phyloP scores from a whole-genome alignment of 2,113 vertebrate genomes.

The Psophia crepitans region DNA sequence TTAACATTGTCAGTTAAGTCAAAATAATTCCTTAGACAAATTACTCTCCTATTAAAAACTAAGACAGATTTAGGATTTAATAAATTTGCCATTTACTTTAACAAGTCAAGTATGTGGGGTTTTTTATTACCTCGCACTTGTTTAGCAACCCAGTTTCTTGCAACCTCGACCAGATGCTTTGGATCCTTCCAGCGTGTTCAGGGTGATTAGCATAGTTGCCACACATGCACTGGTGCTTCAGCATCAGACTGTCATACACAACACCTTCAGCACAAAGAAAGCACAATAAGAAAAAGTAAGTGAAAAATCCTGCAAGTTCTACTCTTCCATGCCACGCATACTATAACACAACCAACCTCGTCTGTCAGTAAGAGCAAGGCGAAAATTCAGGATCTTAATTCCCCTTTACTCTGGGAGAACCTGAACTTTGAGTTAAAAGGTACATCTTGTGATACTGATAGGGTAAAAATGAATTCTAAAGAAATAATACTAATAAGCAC shows the following conservation, averaged over 20 bases:
- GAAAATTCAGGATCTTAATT: not conserved
- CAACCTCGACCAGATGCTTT: conserved; percentile 84
- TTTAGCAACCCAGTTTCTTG: conserved; percentile 80
- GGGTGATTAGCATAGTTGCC: conserved; percentile 77
- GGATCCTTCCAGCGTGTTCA: conserved; percentile 79
- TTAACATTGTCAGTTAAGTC: not conserved
- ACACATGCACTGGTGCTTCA: conserved; percentile 83
- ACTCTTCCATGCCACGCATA: not conserved
- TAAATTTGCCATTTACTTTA: not conserved
- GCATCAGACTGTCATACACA: conserved; percentile 79
- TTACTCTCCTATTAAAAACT: not conserved
- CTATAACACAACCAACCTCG: not conserved
- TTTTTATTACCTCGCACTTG: conserved; percentile 80
- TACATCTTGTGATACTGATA: not conserved
- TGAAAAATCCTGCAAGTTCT: not conserved
- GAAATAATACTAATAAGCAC: not conserved
- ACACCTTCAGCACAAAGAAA: conserved; percentile 71
- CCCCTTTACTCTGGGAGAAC: not conserved
- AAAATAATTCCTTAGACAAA: not conserved
- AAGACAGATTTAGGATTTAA: not conserved
- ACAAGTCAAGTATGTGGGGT: not conserved
- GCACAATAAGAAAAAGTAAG: not conserved
- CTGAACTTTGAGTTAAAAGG: not conserved
- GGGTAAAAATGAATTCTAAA: not conserved
- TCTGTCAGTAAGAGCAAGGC: not conserved